phyloP scores from a whole-genome alignment of 2,888 invertebrate genomes.

The Ctenicera cuprea region DNA sequence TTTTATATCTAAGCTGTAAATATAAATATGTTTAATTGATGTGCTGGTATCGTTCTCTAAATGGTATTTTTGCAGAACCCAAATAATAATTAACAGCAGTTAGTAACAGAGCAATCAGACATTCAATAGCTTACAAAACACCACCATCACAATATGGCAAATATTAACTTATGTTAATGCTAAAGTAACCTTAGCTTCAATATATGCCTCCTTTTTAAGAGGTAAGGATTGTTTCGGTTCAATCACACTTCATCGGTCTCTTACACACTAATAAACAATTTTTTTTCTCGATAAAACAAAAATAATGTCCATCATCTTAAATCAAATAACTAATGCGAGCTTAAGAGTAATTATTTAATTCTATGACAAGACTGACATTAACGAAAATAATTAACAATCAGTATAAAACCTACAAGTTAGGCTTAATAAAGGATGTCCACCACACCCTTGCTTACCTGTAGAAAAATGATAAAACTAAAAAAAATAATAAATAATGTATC shows the following conservation, averaged over 20 bases:
- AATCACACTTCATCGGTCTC: conserved; percentile 38
- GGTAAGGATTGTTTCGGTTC: conserved; percentile 38
- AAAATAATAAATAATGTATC: too few species aligned
- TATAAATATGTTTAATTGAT: conserved; percentile 34
- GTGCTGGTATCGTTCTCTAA: conserved; percentile 16
- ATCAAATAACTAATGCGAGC: conserved; percentile 24
- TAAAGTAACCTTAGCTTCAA: conserved; percentile 35
- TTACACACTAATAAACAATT: conserved; percentile 47
- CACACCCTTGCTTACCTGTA: background rate
- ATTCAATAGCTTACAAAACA: conserved; percentile 23
- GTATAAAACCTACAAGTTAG: background rate
- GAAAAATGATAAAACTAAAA: background rate
- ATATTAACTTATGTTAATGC: conserved; percentile 29
- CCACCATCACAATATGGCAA: conserved; percentile 47
- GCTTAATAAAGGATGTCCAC: background rate
- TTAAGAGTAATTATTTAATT: conserved; percentile 28
- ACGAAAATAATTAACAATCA: conserved; percentile 12
- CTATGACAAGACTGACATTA: conserved; percentile 13
- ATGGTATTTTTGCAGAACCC: conserved; percentile 9
- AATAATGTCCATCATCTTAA: conserved; percentile 1
- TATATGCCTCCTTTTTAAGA: conserved; percentile 17
- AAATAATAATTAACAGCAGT: conserved; percentile 13
- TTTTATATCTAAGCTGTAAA: conserved; percentile 37
- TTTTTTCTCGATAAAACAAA: conserved; percentile 19
- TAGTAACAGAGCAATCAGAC: conserved; percentile 19